A percentile compares a stretch with the other conserved stretches of the same genome.
phyloP scores from a whole-genome alignment of 2,113 vertebrate species.

The Dascyllus trimaculatus region DNA sequence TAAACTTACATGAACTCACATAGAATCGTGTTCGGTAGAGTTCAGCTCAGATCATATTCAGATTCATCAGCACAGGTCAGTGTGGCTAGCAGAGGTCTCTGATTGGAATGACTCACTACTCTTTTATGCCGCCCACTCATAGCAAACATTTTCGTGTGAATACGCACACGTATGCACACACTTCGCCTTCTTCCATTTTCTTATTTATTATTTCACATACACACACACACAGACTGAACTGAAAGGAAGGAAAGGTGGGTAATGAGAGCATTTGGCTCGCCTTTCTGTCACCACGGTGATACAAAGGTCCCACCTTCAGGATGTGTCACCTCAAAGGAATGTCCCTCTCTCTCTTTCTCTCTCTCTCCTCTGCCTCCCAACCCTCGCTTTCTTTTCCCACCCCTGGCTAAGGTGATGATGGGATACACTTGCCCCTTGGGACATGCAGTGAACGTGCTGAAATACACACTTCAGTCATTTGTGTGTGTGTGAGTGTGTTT shows the following conservation, averaged over 20 bases:
- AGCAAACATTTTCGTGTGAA: neutral
- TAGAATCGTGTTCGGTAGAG: neutral
- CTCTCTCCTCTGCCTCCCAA: conserved; percentile 2
- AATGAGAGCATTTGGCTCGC: conserved; percentile 70
- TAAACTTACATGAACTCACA: neutral
- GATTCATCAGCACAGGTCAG: neutral
- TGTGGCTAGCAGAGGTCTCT: no score
- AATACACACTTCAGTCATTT: conserved; percentile 47
- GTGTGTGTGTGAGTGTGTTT: neutral
- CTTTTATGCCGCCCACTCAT: neutral
- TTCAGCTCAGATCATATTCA: neutral
- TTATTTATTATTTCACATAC: conserved; percentile 37
- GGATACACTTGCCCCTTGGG: conserved; percentile 37
- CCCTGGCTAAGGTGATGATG: conserved; percentile 42
- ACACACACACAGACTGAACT: conserved; percentile 8
- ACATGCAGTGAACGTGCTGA: conserved; percentile 63
- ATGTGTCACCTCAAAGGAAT: conserved; percentile 81
- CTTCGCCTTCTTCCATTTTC: conserved; percentile 49
- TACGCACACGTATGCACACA: neutral
- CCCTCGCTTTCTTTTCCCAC: conserved; percentile 4
- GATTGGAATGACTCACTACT: conserved; percentile 38
- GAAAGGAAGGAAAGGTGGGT: conserved; percentile 59
- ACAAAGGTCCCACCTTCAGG: conserved; percentile 70
- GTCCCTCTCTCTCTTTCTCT: conserved; percentile 29
- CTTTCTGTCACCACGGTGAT: conserved; percentile 73